Conservation (phyloP, 2,888 invertebrate species). For the Venustoraphidia nigricollis region DNA sequence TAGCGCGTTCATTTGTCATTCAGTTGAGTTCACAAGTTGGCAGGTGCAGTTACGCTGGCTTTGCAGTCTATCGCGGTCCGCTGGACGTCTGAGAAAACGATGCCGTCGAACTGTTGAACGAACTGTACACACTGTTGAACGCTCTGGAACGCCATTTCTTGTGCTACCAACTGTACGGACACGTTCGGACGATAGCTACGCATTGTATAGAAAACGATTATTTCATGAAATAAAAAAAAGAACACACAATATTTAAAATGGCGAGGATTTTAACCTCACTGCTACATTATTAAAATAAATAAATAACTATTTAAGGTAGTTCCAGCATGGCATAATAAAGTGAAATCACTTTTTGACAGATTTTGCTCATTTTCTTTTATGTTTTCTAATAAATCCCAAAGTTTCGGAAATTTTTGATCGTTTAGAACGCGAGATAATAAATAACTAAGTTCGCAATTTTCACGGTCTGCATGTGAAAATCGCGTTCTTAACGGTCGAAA, state of each 20-base stretch:
- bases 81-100: slow-evolving; percentile 53
- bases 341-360: too few species aligned
- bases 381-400: too few species aligned
- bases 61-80: slow-evolving; percentile 81
- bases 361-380: too few species aligned
- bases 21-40: slow-evolving; percentile 32
- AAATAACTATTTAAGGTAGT: too few species aligned
- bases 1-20: too few species aligned
- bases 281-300: not conserved
- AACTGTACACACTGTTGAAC: slow-evolving; percentile 75
- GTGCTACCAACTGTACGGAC: slow-evolving; percentile 71
- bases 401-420: too few species aligned
- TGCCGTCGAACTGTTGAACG: slow-evolving; percentile 58
- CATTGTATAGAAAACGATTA: slow-evolving; percentile 27
- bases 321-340: too few species aligned
- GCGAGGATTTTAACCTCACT: not conserved
- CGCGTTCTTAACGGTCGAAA: too few species aligned
- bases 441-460: too few species aligned
- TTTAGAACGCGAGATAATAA: too few species aligned
- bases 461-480: too few species aligned
- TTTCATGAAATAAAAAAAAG: not conserved
- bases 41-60: slow-evolving; percentile 47
- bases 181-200: slow-evolving; percentile 89
- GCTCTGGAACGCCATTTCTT: slow-evolving; percentile 78
- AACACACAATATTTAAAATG: not conserved